phyloP scores from a whole-genome alignment of 2,888 invertebrate genomes.

The Bimastos eiseni region DNA sequence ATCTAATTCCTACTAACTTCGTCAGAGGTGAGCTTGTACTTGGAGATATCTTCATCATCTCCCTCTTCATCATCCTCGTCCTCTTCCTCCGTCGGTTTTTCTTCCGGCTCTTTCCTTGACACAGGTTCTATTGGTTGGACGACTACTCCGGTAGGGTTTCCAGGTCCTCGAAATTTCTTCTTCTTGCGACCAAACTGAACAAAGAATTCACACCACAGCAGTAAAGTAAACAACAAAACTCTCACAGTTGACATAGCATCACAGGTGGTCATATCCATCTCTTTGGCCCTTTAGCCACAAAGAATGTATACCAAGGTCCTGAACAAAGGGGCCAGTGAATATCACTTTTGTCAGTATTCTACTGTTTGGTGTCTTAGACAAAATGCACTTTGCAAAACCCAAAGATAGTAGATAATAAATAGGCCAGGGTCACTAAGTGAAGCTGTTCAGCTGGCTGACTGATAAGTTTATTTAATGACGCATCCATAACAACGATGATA shows the following conservation, averaged over 20 bases:
- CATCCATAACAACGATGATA: no score
- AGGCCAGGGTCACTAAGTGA: no score
- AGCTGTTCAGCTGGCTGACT: no score
- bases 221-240: not conserved
- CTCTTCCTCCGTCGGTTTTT: conserved; percentile 30
- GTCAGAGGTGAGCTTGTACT: conserved; percentile 51
- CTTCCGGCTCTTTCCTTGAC: not conserved
- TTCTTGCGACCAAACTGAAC: conserved; percentile 65
- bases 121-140: not conserved
- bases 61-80: conserved; percentile 52
- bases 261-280: not conserved
- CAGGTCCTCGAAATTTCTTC: conserved; percentile 56
- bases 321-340: not conserved
- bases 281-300: not conserved
- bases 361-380: no score
- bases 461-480: no score
- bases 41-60: conserved; percentile 59
- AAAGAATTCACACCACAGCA: conserved; percentile 3
- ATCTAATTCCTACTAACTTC: conserved; percentile 34
- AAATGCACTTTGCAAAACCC: no score
- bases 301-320: not conserved
- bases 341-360: no score
- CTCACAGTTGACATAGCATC: not conserved
- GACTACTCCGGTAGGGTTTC: not conserved
- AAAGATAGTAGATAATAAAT: no score